These are phyloP conservation scores for Lutjanus argentimaculatus DNA, from an alignment of 2,797 vertebrate genomes.

Conservation along the genomic window DNA sequence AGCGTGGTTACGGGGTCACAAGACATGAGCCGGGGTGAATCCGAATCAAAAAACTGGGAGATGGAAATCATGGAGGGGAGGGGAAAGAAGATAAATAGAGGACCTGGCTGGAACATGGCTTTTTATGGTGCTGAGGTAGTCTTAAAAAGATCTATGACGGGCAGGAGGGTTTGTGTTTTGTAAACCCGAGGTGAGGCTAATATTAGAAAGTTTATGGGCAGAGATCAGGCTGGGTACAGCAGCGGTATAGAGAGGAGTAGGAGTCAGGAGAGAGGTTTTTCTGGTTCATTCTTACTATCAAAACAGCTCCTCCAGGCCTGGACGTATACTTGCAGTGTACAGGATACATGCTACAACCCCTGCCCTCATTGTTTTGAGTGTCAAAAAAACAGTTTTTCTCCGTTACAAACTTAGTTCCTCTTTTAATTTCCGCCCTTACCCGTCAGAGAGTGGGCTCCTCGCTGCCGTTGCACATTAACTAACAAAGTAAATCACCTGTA, in stretches of 20 bases:
- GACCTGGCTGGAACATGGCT: conserved; percentile 72
- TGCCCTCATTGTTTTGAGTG: background rate
- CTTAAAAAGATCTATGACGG: conserved; percentile 65
- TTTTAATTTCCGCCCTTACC: background rate
- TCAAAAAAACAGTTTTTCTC: background rate
- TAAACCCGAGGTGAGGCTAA: conserved; percentile 78
- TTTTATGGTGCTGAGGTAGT: conserved; percentile 82
- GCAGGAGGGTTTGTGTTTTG: conserved; percentile 75
- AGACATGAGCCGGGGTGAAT: conserved; percentile 66
- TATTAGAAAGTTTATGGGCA: conserved; percentile 74
- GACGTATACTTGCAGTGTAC: background rate
- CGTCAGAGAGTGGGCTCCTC: background rate
- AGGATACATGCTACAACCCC: background rate
- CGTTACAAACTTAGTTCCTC: background rate
- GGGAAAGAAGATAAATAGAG: conserved; percentile 67
- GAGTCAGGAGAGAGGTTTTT: conserved; percentile 17
- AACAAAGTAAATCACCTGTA: conserved; percentile 52
- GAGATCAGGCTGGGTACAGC: conserved; percentile 24
- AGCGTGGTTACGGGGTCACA: conserved; percentile 67
- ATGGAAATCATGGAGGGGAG: conserved; percentile 79
- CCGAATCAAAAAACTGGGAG: conserved; percentile 59
- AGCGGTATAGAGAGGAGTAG: conserved; percentile 14
- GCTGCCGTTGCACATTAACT: conserved; percentile 24
- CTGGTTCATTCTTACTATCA: conserved; percentile 9
- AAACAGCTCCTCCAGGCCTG: conserved; percentile 13